Percentiles rank a stretch among this genome's conserved stretches.
Evolutionary conservation across 2,113 vertebrate species (phyloP).

Genomic region (Seriola quinqueradiata): DNA sequence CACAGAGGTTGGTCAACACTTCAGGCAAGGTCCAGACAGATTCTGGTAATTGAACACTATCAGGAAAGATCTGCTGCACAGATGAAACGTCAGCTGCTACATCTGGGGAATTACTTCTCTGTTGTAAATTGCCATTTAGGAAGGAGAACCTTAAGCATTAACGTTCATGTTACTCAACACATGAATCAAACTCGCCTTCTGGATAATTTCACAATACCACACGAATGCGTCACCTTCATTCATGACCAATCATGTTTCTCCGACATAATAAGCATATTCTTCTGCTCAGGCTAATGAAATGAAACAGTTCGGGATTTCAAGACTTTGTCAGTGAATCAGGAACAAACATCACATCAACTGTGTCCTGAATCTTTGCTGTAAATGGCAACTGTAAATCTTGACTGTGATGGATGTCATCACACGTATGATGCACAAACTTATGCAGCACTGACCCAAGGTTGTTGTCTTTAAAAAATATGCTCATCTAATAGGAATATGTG

Average conservation of each 20-base stretch:
- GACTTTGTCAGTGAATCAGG: background rate
- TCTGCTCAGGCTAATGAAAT: background rate
- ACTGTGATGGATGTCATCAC: background rate
- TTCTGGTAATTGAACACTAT: background rate
- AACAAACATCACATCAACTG: background rate
- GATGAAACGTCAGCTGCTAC: background rate
- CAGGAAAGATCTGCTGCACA: background rate
- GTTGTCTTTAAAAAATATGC: background rate
- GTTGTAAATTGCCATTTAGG: background rate
- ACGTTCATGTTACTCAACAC: conserved; percentile 1
- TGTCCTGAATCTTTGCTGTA: background rate
- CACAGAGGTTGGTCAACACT: background rate
- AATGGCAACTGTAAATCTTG: background rate
- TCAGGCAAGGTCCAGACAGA: background rate
- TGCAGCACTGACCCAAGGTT: background rate
- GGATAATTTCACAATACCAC: background rate
- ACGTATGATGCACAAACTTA: background rate
- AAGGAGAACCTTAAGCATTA: conserved; percentile 11
- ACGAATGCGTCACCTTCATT: background rate
- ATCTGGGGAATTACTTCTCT: background rate
- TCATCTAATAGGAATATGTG: background rate
- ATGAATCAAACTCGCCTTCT: background rate
- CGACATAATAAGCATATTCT: background rate
- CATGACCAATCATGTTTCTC: background rate
- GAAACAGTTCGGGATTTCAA: background rate